A percentile compares a stretch with the other conserved stretches of the same genome.
Conservation (phyloP, 2,888 invertebrate genomes). For the Crematogaster levior region DNA sequence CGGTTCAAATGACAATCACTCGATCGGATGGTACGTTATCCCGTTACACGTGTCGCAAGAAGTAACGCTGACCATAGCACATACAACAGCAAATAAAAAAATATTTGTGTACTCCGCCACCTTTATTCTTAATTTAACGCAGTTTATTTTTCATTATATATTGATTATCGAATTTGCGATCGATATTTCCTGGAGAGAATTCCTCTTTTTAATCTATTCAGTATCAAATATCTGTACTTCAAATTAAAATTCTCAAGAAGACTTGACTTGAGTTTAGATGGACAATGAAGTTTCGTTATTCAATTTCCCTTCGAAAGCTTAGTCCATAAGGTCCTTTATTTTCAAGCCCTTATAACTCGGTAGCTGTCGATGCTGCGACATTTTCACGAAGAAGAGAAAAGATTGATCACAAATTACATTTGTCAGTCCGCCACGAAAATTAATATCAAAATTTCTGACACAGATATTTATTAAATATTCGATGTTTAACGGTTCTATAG, state of each 20-base stretch:
- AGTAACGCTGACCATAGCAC: neutral
- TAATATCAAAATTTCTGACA: neutral
- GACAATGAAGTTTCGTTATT: conserved; percentile 47
- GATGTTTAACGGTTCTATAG: neutral
- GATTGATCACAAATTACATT: conserved; percentile 18
- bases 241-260: conserved; percentile 41
- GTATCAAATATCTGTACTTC: conserved; percentile 17
- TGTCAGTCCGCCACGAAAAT: neutral
- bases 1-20: conserved; percentile 68
- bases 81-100: neutral
- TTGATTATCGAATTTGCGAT: conserved; percentile 18
- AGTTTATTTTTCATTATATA: conserved; percentile 21
- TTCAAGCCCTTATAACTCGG: conserved; percentile 10
- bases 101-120: conserved; percentile 18
- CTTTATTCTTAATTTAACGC: conserved; percentile 6
- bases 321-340: neutral
- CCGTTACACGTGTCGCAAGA: conserved; percentile 22
- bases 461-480: neutral
- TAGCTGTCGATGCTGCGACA: neutral
- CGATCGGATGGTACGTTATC: conserved; percentile 39
- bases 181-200: conserved; percentile 18
- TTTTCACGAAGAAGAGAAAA: neutral
- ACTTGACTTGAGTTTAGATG: conserved; percentile 29
- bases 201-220: conserved; percentile 13
- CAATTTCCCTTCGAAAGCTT: conserved; percentile 3